Conservation (phyloP, 1,140 invertebrate species). For the Lepidurus packardi region DNA sequence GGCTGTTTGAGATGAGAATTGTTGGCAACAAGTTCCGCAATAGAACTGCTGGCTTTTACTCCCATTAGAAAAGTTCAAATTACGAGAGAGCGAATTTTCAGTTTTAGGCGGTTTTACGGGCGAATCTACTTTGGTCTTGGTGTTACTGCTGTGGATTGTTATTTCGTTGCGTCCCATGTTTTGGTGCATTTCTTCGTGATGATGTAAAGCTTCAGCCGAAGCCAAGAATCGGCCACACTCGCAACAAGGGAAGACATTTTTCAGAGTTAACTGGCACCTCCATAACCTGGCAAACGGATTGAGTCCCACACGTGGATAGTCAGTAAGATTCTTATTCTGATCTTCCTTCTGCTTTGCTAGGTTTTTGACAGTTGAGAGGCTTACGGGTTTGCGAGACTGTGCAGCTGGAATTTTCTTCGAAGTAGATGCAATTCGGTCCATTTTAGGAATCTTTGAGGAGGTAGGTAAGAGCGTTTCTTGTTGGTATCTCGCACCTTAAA, state of each 20-base stretch:
- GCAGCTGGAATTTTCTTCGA: not conserved
- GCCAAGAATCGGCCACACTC: not conserved
- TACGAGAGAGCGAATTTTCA: no score
- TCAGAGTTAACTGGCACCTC: not conserved
- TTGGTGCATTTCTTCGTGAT: not conserved
- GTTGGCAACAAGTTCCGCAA: not conserved
- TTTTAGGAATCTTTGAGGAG: not conserved
- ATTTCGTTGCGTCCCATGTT: not conserved
- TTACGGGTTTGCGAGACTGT: not conserved
- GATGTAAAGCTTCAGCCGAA: not conserved
- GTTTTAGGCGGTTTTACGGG: no score
- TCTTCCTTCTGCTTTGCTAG: not conserved
- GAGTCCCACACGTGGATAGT: not conserved
- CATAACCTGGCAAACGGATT: conserved; percentile 3
- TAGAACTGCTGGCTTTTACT: not conserved
- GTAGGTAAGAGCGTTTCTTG: not conserved
- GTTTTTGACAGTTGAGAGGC: not conserved
- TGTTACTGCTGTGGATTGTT: not conserved
- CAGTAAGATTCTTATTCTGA: not conserved
- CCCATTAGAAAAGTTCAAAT: not conserved
- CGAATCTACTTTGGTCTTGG: not conserved
- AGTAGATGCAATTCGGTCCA: not conserved
- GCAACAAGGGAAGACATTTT: not conserved
- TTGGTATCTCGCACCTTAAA: not conserved
- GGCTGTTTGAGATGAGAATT: not conserved